Evolutionary conservation across 2,888 invertebrate species (phyloP), one percentile per base, ranked within the genome.

Genomic region (Ellobium chinense): DNA sequence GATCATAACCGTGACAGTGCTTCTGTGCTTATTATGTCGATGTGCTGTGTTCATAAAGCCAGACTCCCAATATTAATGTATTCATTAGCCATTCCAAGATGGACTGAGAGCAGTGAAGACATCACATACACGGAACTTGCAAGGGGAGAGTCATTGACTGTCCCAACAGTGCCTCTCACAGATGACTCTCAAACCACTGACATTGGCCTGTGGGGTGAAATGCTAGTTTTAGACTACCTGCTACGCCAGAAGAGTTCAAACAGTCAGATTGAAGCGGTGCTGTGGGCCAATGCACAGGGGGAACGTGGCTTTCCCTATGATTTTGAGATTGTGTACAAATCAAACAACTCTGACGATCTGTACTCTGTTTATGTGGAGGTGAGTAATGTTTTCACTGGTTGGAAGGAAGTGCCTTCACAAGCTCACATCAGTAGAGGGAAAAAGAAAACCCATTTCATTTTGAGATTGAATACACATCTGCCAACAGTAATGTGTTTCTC

Each of bases 151-250:
- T 31, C 58, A 31, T 58, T 68, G 9, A 74, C 56, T 12, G n/a
- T 74, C 21, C 80, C 68, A 24, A 14, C 54, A 1, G 31, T 56
- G 1, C 14, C 1, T 27, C 46, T 70, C 0, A 37, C 5, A 24
- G 58, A 54, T 14, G 31, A 70, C 14, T 58, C 36, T 70, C 1
- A 69, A 82, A 31, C 77, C 79, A 1, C 78, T 0, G 86, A 84
- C 31, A 84, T 91, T 5, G 92, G 91, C 0, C 85, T 86, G 9
- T 91, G 90, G 90, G 92, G 92, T 14, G 92, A 92, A 80, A 65
- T 39, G 3, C 84, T 92, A 5, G 92, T 92, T 18, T 85, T 87
- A 39, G 83, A 89, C 56, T 91, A 90, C 79, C 85, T 92, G 5
- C 77, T 85, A 31, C 81, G 85, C 60, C 87, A 88, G 85, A 85